These are phyloP conservation scores for Sebastes taczanowskii DNA, from an alignment of 2,797 vertebrate species.

Conservation along the genomic window DNA sequence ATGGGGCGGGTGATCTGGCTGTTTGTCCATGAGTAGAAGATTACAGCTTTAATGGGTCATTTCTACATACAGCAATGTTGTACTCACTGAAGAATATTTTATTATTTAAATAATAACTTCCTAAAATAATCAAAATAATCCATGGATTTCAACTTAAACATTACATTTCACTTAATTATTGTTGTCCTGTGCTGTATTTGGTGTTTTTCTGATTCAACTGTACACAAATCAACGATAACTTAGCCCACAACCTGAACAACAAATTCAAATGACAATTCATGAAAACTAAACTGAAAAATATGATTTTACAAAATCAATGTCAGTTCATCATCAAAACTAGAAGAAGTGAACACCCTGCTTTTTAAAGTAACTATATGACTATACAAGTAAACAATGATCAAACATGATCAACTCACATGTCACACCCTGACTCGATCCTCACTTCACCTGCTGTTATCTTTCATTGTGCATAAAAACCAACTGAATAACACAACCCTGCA, in stretches of 20 bases:
- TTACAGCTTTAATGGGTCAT: background rate
- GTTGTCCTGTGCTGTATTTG: background rate
- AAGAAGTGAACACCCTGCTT: background rate
- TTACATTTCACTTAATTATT: background rate
- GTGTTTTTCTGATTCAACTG: background rate
- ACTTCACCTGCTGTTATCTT: background rate
- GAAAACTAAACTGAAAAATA: background rate
- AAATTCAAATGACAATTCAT: background rate
- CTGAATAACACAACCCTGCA: background rate
- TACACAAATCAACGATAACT: background rate
- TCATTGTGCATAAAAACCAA: background rate
- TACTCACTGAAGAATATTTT: background rate
- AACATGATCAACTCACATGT: conserved; percentile 28
- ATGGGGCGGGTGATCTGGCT: background rate
- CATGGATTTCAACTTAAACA: background rate
- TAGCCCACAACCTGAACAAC: background rate
- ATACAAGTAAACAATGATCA: background rate
- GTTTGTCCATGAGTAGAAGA: conserved; percentile 8
- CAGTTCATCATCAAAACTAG: background rate
- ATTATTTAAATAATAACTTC: background rate
- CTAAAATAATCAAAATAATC: background rate
- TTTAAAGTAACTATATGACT: background rate
- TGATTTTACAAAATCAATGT: background rate
- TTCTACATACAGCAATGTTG: background rate
- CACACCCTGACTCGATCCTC: background rate